phyloP scores from a whole-genome alignment of 1,140 invertebrate species.

The Telenomus remus region DNA sequence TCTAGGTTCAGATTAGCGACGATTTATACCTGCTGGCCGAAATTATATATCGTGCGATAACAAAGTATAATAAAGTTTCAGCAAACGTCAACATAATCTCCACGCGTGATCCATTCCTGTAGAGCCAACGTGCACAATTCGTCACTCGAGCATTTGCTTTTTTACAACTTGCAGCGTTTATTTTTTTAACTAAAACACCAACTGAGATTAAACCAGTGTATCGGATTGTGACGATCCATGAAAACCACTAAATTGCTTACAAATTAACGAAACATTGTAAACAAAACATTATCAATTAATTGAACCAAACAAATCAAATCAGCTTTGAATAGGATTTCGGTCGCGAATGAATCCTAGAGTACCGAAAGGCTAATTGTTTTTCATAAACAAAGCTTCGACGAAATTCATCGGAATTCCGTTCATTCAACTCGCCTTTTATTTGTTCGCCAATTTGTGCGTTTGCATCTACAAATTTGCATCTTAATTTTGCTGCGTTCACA shows the following conservation, averaged over 20 bases:
- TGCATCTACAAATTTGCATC: too few species aligned
- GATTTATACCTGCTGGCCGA: constrained; percentile 30
- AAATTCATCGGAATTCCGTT: too few species aligned
- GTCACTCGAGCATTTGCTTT: constrained; percentile 5
- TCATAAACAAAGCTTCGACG: too few species aligned
- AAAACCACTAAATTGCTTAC: too few species aligned
- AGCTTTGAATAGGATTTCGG: too few species aligned
- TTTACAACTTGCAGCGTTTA: constrained; percentile 3
- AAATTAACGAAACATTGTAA: too few species aligned
- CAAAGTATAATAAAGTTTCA: constrained; percentile 43
- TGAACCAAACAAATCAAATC: too few species aligned
- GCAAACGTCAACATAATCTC: constrained; percentile 10
- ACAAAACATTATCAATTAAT: too few species aligned
- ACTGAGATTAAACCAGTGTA: not conserved
- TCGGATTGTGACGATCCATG: too few species aligned
- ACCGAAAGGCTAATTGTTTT: too few species aligned
- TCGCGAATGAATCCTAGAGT: not conserved
- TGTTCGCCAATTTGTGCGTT: too few species aligned
- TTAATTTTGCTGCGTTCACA: not conserved
- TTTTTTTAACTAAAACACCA: not conserved
- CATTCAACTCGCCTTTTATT: too few species aligned
- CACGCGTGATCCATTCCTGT: constrained; percentile 3
- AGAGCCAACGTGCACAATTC: not conserved
- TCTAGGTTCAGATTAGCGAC: constrained; percentile 47
- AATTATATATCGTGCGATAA: constrained; percentile 41